phyloP scores from a whole-genome alignment of 2,113 vertebrate species.

The Hypanus sabinus region DNA sequence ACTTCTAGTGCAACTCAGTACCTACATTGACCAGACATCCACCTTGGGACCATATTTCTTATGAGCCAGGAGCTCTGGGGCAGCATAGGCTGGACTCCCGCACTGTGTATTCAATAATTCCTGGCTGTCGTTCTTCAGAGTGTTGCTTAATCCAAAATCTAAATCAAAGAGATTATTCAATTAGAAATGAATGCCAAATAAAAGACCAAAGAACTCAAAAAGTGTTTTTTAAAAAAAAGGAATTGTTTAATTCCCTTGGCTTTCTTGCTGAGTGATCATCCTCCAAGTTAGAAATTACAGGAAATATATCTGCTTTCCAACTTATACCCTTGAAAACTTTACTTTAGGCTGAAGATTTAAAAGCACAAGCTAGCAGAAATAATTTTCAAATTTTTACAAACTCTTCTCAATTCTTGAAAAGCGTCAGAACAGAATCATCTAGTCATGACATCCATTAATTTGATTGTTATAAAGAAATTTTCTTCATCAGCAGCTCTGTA shows the following conservation, averaged over 20 bases:
- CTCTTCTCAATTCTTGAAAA: background rate
- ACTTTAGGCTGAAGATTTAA: background rate
- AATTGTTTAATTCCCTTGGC: background rate
- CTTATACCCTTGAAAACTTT: background rate
- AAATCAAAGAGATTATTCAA: constrained; percentile 36
- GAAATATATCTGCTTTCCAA: background rate
- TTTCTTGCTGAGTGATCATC: background rate
- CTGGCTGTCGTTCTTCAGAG: constrained; percentile 58
- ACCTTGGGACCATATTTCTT: constrained; percentile 77
- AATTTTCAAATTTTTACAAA: background rate
- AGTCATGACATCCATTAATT: background rate
- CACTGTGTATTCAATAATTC: constrained; percentile 71
- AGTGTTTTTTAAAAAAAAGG: background rate
- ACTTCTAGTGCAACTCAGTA: constrained; percentile 45
- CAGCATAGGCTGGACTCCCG: constrained; percentile 70
- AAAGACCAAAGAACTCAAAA: background rate
- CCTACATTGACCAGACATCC: constrained; percentile 74
- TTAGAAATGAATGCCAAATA: background rate
- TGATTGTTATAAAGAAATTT: background rate
- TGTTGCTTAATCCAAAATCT: constrained; percentile 81
- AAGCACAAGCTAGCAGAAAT: background rate
- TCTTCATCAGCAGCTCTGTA: background rate
- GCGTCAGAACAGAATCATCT: background rate
- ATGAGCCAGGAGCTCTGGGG: constrained; percentile 71
- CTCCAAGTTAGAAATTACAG: background rate